Conservation (phyloP, 30 jellyfish, hydroid and myxozoan species). For the Aurelia sp. region DNA sequence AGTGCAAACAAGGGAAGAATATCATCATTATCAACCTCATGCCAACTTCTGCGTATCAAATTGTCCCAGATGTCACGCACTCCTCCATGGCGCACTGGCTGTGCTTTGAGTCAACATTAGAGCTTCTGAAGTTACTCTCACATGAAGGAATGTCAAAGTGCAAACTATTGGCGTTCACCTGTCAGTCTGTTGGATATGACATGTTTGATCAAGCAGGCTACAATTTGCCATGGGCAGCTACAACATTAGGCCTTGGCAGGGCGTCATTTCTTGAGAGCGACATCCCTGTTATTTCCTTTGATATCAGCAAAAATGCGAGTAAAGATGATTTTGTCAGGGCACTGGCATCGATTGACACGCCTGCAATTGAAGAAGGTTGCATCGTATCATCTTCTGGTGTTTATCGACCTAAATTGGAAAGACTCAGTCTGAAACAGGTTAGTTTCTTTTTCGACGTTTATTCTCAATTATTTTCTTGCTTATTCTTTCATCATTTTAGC, state of each 20-base stretch:
- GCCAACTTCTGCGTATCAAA: constrained; percentile 29
- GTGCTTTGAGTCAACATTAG: constrained; percentile 63
- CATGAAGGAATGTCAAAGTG: background rate
- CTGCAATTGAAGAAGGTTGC: constrained; percentile 51
- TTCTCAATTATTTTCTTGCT: no score
- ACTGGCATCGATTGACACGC: constrained; percentile 4
- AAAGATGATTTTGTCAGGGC: constrained; percentile 39
- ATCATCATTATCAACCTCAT: constrained; percentile 49
- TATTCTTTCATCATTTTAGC: no score
- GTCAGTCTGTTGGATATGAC: constrained; percentile 25
- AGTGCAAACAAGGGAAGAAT: no score
- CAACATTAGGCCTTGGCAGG: constrained; percentile 63
- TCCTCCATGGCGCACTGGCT: constrained; percentile 67
- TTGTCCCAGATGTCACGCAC: background rate
- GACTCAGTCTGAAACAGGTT: background rate
- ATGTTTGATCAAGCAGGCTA: background rate
- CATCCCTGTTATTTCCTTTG: constrained; percentile 56
- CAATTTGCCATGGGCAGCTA: constrained; percentile 68
- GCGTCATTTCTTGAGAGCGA: constrained; percentile 50
- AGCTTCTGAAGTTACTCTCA: constrained; percentile 28
- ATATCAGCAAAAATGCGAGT: constrained; percentile 26
- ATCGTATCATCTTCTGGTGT: constrained; percentile 13
- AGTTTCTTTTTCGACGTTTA: no score
- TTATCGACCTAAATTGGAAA: constrained; percentile 14
- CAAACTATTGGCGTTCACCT: constrained; percentile 41